Base-by-base conservation (phyloP, 2,888 invertebrate species). In the Antitype chi region DNA sequence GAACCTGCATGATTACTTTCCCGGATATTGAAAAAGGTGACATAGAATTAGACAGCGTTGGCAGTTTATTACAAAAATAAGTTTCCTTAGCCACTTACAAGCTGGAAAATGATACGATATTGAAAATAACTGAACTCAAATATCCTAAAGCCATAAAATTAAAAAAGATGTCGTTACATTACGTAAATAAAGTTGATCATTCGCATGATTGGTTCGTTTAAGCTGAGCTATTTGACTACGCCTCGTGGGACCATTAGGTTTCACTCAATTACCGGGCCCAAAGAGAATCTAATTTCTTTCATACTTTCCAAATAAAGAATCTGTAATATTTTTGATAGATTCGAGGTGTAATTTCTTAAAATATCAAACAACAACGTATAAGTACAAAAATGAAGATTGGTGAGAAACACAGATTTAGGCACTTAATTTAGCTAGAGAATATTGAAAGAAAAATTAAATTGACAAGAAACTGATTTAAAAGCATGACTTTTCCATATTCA, bases 191-290 rank as follows among this genome's bases (percentile, higher is more conserved):
- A 76, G 63, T 69, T 75, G 76, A 78, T 81, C 59, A 80, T 79
- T 87, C 62, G 47, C 69, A 60, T 78, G 79, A 87, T 87, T 78
- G 82, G 64, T 80, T 75, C 77, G 66, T 76, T 59, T 59, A 74
- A 74, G 76, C 68, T 62, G 76, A 83, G 78, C 79, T 84, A 86
- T 86, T 88, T 84, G 82, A 82, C 67, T 83, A 83, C 71, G 76
- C 74, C 81, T 76, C 79, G 11, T 28, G 90, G 81, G 86, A 78
- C 84, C 83, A 88, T 86, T 86, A 79, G 76, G 69, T 83, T 82
- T 81, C 76, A 80, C 76, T 89, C 84, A 88, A 84, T 85, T 82
- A 82, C 82, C 72, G 83, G 63, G 57, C 79, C 66, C 75, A 79
- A 89, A 81, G 73, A 60, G 32, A 87, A 84, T 89, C 74, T 62